A percentile compares a stretch with the other conserved stretches of the same genome.
Evolutionary conservation across 2,797 vertebrate genomes (phyloP).

Genomic region (Sebastiscus albofasciatus): DNA sequence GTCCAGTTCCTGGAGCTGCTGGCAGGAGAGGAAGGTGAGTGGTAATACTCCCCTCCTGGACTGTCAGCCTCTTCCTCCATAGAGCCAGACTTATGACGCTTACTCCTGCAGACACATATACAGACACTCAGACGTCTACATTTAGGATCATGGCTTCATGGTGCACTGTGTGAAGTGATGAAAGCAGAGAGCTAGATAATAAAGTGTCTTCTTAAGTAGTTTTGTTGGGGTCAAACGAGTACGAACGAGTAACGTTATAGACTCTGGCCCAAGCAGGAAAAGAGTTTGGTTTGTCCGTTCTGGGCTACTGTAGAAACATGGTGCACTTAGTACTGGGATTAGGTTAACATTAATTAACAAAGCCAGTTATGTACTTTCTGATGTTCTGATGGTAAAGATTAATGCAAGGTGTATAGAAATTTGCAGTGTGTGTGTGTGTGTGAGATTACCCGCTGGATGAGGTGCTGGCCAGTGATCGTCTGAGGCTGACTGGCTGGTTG

Average conservation of each 20-base stretch:
- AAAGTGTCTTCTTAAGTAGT: background rate
- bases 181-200: background rate
- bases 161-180: background rate
- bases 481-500: conserved; percentile 88
- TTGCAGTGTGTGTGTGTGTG: background rate
- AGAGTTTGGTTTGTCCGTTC: too few species aligned
- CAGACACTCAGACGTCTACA: background rate
- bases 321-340: too few species aligned
- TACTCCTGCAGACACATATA: conserved; percentile 85
- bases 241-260: too few species aligned
- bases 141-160: background rate
- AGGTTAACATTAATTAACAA: background rate
- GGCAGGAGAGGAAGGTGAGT: conserved; percentile 94
- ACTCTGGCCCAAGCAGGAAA: too few species aligned
- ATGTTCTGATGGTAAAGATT: background rate
- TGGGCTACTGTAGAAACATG: too few species aligned
- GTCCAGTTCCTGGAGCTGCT: conserved; percentile 98
- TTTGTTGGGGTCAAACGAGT: background rate
- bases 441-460: conserved; percentile 75
- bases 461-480: conserved; percentile 76
- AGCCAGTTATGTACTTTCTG: background rate
- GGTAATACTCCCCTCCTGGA: conserved; percentile 95
- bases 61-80: conserved; percentile 98
- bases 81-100: conserved; percentile 96
- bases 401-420: background rate